Evolutionary conservation across 2,888 invertebrate species (phyloP), one percentile per base, ranked within the genome.

Genomic region (Plagodis dolabraria): DNA sequence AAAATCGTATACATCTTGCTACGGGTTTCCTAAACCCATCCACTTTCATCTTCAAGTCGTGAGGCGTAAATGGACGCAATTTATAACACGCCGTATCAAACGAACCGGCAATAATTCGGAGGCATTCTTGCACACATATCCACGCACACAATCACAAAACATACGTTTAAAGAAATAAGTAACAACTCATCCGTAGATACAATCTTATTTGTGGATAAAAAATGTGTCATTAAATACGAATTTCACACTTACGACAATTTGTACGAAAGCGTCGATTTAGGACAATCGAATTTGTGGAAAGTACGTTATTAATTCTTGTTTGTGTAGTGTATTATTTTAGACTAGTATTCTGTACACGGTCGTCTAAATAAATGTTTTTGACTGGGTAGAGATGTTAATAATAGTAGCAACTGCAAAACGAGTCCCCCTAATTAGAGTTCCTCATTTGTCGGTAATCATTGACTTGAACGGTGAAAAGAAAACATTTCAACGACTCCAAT

Each of bases 41-140:
- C 48, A 67, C 69, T 69, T 69, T 67, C 69, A 63, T 67, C 61
- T 53, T 38, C 47, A 36, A 57, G 38, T 87, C 88, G 89, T 89
- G 87, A 85, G 78, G 65, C 74, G 79, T 80, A 85, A 87, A 87
- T 87, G 80, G 76, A 69, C 60, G 71, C 79, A 73, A 89, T 88
- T 87, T 87, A 85, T 86, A 79, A 85, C 77, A 74, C 72, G 69
- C 68, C 63, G 67, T 80, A 78, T 83, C 83, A 82, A 83, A 83
- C 79, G 77, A 76, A 74, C 74, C 80, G 78, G 68, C 68, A 61
- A 69, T 82, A 79, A 82, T 79, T 80, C 72, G 79, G 76, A 71
- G 63, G 74, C 67, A 68, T 69, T 68, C 68, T 66, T 59, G 60
- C 68, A 62, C 70, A 63, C 63, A 55, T 46, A 43, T 46, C 8